Percentiles rank a stretch among this genome's conserved stretches.
Conservation (phyloP, 2,797 vertebrate species). For the Limnodromus scolopaceus region DNA sequence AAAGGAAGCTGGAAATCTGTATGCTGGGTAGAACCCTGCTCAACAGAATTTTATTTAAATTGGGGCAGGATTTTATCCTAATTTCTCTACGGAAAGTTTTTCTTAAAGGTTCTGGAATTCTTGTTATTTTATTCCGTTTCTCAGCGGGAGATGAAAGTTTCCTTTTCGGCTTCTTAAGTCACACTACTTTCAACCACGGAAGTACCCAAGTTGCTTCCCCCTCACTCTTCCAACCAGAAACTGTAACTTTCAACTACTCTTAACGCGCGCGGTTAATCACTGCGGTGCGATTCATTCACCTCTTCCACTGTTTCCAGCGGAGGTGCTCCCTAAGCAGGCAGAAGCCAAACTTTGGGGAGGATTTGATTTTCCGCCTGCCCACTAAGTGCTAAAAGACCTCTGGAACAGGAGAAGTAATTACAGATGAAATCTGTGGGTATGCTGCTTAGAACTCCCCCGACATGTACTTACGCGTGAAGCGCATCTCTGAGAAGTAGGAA, state of each 20-base stretch:
- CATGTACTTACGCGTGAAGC: not conserved
- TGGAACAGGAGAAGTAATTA: not conserved
- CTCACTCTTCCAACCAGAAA: not conserved
- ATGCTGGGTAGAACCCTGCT: conserved; percentile 41
- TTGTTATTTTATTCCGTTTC: not conserved
- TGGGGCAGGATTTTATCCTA: conserved; percentile 17
- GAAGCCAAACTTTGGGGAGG: not conserved
- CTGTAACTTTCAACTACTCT: not conserved
- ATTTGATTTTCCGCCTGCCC: not conserved
- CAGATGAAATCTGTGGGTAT: not conserved
- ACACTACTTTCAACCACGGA: not conserved
- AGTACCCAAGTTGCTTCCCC: not conserved
- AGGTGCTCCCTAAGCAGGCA: not conserved
- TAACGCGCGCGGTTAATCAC: not conserved
- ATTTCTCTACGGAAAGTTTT: not conserved
- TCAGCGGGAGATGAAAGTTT: not conserved
- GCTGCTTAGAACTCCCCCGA: not conserved
- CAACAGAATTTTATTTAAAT: conserved; percentile 51
- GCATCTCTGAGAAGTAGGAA: not conserved
- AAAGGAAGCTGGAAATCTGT: conserved; percentile 54
- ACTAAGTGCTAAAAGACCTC: not conserved
- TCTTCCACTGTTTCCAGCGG: not conserved
- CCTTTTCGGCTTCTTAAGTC: not conserved
- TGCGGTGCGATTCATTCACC: not conserved
- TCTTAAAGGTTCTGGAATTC: conserved; percentile 1